Evolutionary conservation across 2,113 vertebrate species (phyloP).

Genomic region (Galeopterus variegatus): DNA sequence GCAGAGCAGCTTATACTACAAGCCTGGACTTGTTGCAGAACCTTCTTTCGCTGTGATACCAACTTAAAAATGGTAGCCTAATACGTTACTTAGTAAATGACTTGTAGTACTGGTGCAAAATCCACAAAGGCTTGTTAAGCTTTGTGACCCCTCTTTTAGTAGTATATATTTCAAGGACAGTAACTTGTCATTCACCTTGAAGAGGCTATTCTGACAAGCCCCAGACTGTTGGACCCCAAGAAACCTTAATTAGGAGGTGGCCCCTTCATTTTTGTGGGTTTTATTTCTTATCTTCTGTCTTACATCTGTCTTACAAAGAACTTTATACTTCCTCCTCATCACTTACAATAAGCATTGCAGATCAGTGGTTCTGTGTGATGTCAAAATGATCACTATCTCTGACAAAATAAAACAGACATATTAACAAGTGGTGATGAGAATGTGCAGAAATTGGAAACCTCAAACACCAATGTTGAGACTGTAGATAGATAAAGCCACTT

Average conservation of each 20-base stretch:
- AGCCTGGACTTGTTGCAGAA: not conserved
- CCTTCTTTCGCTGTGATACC: not conserved
- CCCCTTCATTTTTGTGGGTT: not conserved
- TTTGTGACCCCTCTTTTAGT: not conserved
- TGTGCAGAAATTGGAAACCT: not conserved
- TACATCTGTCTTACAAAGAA: not conserved
- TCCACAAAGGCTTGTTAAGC: not conserved
- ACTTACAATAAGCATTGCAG: not conserved
- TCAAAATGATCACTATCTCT: not conserved
- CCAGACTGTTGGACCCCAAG: not conserved
- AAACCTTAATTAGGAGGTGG: not conserved
- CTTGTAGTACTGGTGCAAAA: not conserved
- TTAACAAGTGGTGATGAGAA: not conserved
- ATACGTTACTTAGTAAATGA: not conserved
- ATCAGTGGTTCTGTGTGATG: not conserved
- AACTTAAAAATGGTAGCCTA: not conserved
- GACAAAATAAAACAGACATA: not conserved
- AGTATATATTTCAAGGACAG: not conserved
- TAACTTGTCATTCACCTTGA: not conserved
- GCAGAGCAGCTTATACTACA: not conserved
- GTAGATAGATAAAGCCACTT: not conserved
- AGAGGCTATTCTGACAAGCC: not conserved
- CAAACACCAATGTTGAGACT: not conserved
- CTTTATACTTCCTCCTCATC: not conserved
- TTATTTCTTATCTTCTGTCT: not conserved